Conservation (phyloP, 1,140 invertebrate species). For the Apocrypta bakeri region DNA sequence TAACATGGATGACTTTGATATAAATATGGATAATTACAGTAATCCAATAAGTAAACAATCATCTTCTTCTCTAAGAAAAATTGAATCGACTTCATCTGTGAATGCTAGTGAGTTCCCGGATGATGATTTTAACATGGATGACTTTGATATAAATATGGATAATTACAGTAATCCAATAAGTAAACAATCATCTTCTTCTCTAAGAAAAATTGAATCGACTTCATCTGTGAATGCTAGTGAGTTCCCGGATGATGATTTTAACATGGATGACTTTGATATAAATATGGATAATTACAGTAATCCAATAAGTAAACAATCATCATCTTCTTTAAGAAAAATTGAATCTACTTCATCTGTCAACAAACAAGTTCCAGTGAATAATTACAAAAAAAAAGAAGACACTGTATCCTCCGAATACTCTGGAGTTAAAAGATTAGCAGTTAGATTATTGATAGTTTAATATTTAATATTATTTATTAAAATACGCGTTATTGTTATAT, state of each 20-base stretch:
- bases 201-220: not conserved
- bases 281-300: conserved; percentile 29
- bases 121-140: conserved; percentile 56
- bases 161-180: not conserved
- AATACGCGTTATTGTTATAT: not conserved
- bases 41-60: not conserved
- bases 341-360: not conserved
- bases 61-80: not conserved
- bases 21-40: conserved; percentile 33
- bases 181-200: conserved; percentile 13
- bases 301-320: not conserved
- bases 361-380: not conserved
- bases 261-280: conserved; percentile 54
- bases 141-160: conserved; percentile 51
- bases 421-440: conserved; percentile 52
- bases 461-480: not conserved
- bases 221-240: not conserved
- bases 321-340: not conserved
- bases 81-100: not conserved
- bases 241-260: conserved; percentile 54
- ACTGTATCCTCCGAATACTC: not conserved
- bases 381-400: conserved; percentile 7
- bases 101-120: conserved; percentile 32
- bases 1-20: conserved; percentile 54
- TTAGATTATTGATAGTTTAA: conserved; percentile 11